phyloP scores from a whole-genome alignment of 1,140 invertebrate species.

The Drosophila repleta region DNA sequence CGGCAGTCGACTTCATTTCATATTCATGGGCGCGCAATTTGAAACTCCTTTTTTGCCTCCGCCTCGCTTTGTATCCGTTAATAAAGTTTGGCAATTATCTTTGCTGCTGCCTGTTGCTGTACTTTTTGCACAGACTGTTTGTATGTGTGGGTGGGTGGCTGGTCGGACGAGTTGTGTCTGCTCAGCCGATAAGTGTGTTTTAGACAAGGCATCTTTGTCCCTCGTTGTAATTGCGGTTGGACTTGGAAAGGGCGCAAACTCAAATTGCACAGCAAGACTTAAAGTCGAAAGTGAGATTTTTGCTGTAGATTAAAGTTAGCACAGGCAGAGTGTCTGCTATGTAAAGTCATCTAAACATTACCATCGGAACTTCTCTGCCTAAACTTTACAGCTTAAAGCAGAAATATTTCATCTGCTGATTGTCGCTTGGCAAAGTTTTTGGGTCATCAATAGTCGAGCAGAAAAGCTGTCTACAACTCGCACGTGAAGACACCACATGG shows the following conservation, averaged over 20 bases:
- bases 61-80: slow-evolving; percentile 53
- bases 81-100: slow-evolving; percentile 79
- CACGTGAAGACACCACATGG: slow-evolving; percentile 17
- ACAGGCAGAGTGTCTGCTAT: no score
- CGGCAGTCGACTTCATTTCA: slow-evolving; percentile 61
- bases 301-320: no score
- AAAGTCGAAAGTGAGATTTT: neutral
- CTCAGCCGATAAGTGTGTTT: neutral
- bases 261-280: slow-evolving; percentile 10
- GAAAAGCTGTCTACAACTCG: slow-evolving; percentile 30
- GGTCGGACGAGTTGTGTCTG: no score
- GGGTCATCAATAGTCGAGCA: slow-evolving; percentile 39
- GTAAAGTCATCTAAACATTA: no score
- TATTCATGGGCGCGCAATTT: slow-evolving; percentile 72
- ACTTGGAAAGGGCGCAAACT: slow-evolving; percentile 15
- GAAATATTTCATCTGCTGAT: slow-evolving; percentile 19
- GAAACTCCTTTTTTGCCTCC: slow-evolving; percentile 47
- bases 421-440: slow-evolving; percentile 16
- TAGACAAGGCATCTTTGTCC: slow-evolving; percentile 10
- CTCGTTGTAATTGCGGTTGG: slow-evolving; percentile 11
- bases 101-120: slow-evolving; percentile 66
- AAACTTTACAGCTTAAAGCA: slow-evolving; percentile 1
- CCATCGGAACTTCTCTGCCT: neutral
- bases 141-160: neutral
- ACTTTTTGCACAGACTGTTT: slow-evolving; percentile 7